Evolutionary conservation across 1,140 invertebrate species (phyloP).

Genomic region (Heterodera carotae): DNA sequence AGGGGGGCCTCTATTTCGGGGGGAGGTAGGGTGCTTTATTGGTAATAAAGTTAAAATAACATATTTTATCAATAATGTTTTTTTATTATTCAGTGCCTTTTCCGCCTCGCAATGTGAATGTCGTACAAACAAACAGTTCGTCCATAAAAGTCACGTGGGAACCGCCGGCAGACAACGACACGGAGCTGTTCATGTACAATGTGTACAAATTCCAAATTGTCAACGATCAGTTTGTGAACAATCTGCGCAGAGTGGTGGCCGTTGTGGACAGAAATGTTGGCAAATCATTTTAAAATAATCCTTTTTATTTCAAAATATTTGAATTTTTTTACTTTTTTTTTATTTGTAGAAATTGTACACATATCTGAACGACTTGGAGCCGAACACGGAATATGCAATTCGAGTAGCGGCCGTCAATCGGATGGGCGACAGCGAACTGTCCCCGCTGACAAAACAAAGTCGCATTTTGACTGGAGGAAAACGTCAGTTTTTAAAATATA

Average conservation of each 20-base stretch:
- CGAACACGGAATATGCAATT: constrained; percentile 92
- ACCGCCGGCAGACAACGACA: constrained; percentile 46
- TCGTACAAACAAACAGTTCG: constrained; percentile 57
- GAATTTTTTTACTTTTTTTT: constrained; percentile 1
- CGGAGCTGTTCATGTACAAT: constrained; percentile 60
- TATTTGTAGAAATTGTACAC: constrained; percentile 65
- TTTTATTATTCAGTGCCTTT: constrained; percentile 55
- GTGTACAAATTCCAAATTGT: constrained; percentile 54
- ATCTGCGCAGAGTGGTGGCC: constrained; percentile 39
- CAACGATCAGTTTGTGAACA: constrained; percentile 52
- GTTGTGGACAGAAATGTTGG: constrained; percentile 52
- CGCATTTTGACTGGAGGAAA: constrained; percentile 61
- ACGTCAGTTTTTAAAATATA: constrained; percentile 49
- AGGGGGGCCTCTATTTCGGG: too few species aligned
- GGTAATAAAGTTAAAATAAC: constrained; percentile 9
- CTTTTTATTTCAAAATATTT: constrained; percentile 14
- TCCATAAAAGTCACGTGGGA: constrained; percentile 61
- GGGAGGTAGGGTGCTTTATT: too few species aligned
- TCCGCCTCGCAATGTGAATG: constrained; percentile 55
- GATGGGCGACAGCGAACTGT: constrained; percentile 59
- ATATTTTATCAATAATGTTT: background rate
- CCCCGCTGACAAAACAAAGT: constrained; percentile 38
- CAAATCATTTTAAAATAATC: constrained; percentile 20
- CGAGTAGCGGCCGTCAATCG: constrained; percentile 82
- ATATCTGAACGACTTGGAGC: constrained; percentile 87